Conservation (phyloP, 2,113 vertebrate genomes). For the Tetraodon nigroviridis region DNA sequence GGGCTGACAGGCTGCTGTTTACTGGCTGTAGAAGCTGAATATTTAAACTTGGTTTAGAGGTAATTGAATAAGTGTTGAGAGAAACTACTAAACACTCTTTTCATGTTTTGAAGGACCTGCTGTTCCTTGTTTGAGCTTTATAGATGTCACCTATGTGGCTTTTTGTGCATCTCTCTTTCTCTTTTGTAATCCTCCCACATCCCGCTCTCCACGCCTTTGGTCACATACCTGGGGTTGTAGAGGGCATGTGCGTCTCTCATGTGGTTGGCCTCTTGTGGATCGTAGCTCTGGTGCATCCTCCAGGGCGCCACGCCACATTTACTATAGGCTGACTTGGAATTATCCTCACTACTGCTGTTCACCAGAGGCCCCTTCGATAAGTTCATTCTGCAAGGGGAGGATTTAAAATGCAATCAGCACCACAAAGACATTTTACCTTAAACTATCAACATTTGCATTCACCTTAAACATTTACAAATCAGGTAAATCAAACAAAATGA, state of each 20-base stretch:
- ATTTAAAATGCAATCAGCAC: neutral
- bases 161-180: conserved; percentile 1
- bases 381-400: conserved; percentile 74
- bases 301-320: conserved; percentile 78
- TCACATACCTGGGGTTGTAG: conserved; percentile 73
- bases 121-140: conserved; percentile 12
- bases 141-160: conserved; percentile 29
- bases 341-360: conserved; percentile 80
- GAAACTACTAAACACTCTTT: no score
- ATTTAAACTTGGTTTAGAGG: no score
- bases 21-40: no score
- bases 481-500: no score
- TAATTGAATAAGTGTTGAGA: no score
- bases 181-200: neutral
- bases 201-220: neutral
- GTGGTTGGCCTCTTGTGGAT: conserved; percentile 75
- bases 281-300: conserved; percentile 81
- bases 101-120: no score
- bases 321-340: conserved; percentile 70
- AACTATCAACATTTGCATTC: no score
- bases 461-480: no score
- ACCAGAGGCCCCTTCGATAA: conserved; percentile 79
- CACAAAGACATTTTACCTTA: no score
- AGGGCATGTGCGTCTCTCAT: conserved; percentile 80
- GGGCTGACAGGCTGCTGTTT: no score